phyloP scores from a whole-genome alignment of 2,797 vertebrate genomes.

The Takifugu ocellatus region DNA sequence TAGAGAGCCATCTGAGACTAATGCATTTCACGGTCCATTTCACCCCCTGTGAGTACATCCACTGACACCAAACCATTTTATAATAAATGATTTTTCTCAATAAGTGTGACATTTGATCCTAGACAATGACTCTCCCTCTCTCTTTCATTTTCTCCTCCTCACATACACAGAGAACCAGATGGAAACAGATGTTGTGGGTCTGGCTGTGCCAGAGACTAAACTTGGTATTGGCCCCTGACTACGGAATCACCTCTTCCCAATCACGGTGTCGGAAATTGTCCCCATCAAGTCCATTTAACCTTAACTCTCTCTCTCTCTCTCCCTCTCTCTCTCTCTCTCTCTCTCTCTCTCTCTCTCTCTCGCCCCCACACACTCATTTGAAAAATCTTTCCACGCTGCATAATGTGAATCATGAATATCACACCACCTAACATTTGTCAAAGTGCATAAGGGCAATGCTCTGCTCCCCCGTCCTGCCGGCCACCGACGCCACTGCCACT shows the following conservation, averaged over 20 bases:
- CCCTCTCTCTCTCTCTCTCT: not conserved
- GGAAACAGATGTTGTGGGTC: not conserved
- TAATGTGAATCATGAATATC: conserved; percentile 38
- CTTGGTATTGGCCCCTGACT: not conserved
- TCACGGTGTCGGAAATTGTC: not conserved
- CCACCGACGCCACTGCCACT: not conserved
- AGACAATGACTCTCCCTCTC: conserved; percentile 3
- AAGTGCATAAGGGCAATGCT: conserved; percentile 31
- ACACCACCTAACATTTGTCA: conserved; percentile 30
- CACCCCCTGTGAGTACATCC: conserved; percentile 37
- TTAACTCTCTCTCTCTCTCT: too few species aligned
- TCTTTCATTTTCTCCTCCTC: not conserved
- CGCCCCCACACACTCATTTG: not conserved
- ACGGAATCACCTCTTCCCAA: not conserved
- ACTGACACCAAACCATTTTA: conserved; percentile 41
- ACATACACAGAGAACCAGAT: not conserved
- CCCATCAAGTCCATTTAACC: not conserved
- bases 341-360: not conserved
- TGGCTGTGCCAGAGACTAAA: not conserved
- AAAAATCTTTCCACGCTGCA: conserved; percentile 9
- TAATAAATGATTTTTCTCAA: conserved; percentile 54
- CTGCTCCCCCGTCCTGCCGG: conserved; percentile 11
- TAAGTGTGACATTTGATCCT: conserved; percentile 47
- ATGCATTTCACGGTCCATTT: conserved; percentile 61
- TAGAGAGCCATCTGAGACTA: conserved; percentile 42